Base-by-base conservation (phyloP, 2,888 invertebrate species). In the Ommatoiulus sabulosus region DNA sequence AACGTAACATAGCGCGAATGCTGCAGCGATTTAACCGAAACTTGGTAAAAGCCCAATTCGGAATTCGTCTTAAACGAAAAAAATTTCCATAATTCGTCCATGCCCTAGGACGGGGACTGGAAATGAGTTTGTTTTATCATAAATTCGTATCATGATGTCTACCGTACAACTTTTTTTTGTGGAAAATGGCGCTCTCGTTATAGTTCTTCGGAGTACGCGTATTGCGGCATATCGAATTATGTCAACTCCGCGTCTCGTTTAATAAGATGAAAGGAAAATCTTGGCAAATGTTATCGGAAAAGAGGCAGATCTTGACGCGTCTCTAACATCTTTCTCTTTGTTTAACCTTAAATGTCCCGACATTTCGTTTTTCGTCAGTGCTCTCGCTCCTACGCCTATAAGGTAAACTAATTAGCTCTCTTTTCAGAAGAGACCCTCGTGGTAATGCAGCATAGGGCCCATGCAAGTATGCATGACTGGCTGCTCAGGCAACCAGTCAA, bases 401-500 rank as follows among this genome's bases (percentile, higher is more conserved):
- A 72, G 72, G 72, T 72, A 72, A 72, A 72, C 72, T 72, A 72
- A 72, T 72, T 72, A 72, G 72, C 24, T 72, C 20, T 72, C 72
- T 72, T 72, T 72, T 72, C 72, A 20, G 24, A 72, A 72, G 72
- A 72, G 72, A 3, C 72, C 72, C 72, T 24, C 24, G 72, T 72
- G 72, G 72, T 72, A 20, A 72, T 72, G 24, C 6, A 20, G 24
- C 24, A 24, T n/a, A 35, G 35, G 35, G 72, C 72, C 72, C 72
- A 72, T 72, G 72, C 72, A 72, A 24, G 72, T 72, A 72, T 72
- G 72, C 72, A 72, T 72, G 72, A 72, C 72, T 72, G 72, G 20
- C 20, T 72, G 24, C 72, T 72, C 72, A 72, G 72, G 72, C 72
- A 72, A 72, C 44, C 44, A 85, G 46, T 85, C 85, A 85, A n/a